These are phyloP conservation scores for Corynorhinus townsendii DNA, from an alignment of 2,113 vertebrate genomes.

Conservation along the genomic window DNA sequence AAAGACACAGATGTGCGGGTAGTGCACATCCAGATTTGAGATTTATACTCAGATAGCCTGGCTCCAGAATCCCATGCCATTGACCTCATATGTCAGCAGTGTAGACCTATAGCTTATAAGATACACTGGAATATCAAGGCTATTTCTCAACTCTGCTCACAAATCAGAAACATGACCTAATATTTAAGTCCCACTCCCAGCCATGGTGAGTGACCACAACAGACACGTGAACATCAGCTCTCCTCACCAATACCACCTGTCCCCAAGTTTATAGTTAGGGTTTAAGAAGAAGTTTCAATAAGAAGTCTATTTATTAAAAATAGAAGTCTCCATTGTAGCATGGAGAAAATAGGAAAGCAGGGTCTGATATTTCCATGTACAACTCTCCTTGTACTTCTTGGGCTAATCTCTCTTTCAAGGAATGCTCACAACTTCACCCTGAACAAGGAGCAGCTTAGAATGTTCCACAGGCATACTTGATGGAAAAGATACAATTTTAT, in stretches of 20 bases:
- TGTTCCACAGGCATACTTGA: background rate
- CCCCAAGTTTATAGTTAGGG: background rate
- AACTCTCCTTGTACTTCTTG: background rate
- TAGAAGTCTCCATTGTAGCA: background rate
- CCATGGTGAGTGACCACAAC: background rate
- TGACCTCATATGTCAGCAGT: background rate
- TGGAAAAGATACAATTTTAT: background rate
- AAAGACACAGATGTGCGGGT: background rate
- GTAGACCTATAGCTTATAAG: background rate
- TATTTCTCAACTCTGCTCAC: background rate
- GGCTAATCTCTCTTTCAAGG: background rate
- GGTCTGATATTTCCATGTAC: background rate
- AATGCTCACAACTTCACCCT: background rate
- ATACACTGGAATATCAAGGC: background rate
- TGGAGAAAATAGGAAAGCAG: background rate
- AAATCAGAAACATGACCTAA: background rate
- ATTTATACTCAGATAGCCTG: background rate
- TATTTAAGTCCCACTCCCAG: background rate
- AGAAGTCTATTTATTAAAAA: conserved; percentile 17
- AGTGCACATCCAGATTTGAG: background rate
- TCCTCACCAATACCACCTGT: background rate
- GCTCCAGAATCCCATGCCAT: background rate
- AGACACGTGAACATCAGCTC: background rate
- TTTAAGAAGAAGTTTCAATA: background rate
- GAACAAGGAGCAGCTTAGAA: background rate